phyloP scores from a whole-genome alignment of 2,888 invertebrate genomes.

The Epirrhoe tristata region DNA sequence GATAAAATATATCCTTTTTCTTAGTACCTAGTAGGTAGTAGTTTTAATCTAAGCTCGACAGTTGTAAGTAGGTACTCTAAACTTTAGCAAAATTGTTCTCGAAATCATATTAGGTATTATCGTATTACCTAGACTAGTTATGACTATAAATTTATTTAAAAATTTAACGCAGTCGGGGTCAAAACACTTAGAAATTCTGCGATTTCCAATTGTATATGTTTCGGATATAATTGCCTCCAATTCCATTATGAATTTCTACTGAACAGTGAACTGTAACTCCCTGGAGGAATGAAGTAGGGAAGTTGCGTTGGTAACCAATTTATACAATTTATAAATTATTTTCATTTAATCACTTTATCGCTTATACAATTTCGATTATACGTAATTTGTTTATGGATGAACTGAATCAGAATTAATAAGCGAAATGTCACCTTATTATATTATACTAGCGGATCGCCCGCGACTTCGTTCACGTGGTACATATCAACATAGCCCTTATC shows the following conservation, averaged over 20 bases:
- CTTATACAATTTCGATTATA: background rate
- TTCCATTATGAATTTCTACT: constrained; percentile 17
- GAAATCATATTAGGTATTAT: no score
- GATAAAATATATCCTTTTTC: no score
- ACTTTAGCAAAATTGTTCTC: no score
- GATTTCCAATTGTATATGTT: constrained; percentile 6
- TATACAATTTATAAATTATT: background rate
- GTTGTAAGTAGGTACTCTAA: no score
- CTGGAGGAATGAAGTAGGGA: constrained; percentile 8
- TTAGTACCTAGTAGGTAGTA: no score
- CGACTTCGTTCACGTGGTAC: no score
- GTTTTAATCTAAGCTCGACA: no score
- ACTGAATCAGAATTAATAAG: background rate
- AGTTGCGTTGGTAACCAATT: background rate
- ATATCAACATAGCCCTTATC: no score
- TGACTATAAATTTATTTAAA: background rate
- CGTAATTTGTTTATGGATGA: background rate
- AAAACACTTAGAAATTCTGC: constrained; percentile 12
- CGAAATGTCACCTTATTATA: background rate
- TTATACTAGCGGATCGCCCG: no score
- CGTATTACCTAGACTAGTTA: no score
- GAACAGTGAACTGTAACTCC: constrained; percentile 11
- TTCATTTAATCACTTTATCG: background rate
- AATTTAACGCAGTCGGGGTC: constrained; percentile 1
- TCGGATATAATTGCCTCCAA: constrained; percentile 13